phyloP scores from a whole-genome alignment of 1,140 invertebrate species.

The Macrosteles quadrilineatus region DNA sequence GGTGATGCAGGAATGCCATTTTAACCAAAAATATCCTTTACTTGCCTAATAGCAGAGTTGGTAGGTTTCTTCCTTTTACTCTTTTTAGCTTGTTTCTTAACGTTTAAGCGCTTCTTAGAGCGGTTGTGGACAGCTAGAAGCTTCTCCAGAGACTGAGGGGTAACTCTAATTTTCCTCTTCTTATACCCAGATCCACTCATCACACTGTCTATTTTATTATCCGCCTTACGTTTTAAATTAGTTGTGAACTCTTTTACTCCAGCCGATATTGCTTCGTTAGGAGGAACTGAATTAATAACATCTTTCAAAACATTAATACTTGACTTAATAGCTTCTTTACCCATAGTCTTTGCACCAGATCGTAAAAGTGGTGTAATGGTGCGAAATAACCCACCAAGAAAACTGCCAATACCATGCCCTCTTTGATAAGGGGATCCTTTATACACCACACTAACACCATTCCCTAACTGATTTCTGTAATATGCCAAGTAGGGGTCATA shows the following conservation, averaged over 20 bases:
- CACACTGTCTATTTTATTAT: neutral
- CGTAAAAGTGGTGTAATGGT: neutral
- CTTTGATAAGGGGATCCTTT: neutral
- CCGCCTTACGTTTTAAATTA: slow-evolving; percentile 8
- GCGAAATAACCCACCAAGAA: slow-evolving; percentile 13
- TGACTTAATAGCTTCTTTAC: neutral
- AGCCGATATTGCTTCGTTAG: neutral
- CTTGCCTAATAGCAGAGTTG: neutral
- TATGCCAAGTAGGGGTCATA: neutral
- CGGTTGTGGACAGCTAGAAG: neutral
- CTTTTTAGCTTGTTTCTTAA: neutral
- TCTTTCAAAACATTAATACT: neutral
- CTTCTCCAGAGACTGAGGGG: neutral
- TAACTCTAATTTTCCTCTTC: neutral
- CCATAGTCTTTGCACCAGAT: neutral
- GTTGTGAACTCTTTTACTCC: neutral
- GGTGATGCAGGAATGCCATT: slow-evolving; percentile 8
- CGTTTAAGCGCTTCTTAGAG: slow-evolving; percentile 45
- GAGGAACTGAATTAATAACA: neutral
- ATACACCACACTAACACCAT: neutral
- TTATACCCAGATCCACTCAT: slow-evolving; percentile 15
- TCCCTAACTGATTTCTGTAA: slow-evolving; percentile 4
- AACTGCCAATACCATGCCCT: slow-evolving; percentile 8
- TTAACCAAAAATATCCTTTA: slow-evolving; percentile 16
- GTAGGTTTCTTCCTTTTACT: neutral